Conservation (phyloP, 2,113 vertebrate species). For the Leucosticte australis region DNA sequence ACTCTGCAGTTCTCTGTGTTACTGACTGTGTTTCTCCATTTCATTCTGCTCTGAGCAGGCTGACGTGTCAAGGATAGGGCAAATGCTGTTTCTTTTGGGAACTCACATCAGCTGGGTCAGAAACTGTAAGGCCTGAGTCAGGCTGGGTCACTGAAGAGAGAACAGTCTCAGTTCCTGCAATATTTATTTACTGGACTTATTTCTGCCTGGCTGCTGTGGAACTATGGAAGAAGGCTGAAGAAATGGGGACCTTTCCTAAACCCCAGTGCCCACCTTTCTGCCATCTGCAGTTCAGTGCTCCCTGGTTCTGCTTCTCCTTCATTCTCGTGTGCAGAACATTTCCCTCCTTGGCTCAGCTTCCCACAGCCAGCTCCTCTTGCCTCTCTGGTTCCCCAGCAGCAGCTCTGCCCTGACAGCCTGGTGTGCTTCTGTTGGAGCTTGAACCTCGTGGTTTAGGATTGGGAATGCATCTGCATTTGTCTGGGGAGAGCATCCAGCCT, state of each 20-base stretch:
- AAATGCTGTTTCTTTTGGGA: neutral
- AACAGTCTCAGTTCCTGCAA: neutral
- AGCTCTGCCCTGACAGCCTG: neutral
- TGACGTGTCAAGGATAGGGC: accelerated
- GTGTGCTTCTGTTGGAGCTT: neutral
- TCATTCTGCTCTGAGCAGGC: neutral
- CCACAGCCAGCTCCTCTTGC: neutral
- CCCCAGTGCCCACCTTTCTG: neutral
- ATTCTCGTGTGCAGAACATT: neutral
- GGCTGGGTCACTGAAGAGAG: neutral
- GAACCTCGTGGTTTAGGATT: neutral
- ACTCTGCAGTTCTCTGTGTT: neutral
- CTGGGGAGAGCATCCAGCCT: neutral
- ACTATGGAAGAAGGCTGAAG: neutral
- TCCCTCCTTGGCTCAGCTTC: neutral
- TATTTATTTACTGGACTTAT: neutral
- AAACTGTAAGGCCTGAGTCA: neutral
- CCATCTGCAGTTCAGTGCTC: neutral
- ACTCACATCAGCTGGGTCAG: neutral
- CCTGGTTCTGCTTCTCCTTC: neutral
- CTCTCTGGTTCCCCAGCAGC: neutral
- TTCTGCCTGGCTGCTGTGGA: neutral
- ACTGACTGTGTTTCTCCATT: neutral
- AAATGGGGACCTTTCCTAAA: neutral
- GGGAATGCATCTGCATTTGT: neutral